Percentiles rank a stretch among this genome's conserved stretches.
These are phyloP conservation scores for Saccostrea echinata DNA, from an alignment of 1,140 invertebrate genomes.

Conservation along the genomic window DNA sequence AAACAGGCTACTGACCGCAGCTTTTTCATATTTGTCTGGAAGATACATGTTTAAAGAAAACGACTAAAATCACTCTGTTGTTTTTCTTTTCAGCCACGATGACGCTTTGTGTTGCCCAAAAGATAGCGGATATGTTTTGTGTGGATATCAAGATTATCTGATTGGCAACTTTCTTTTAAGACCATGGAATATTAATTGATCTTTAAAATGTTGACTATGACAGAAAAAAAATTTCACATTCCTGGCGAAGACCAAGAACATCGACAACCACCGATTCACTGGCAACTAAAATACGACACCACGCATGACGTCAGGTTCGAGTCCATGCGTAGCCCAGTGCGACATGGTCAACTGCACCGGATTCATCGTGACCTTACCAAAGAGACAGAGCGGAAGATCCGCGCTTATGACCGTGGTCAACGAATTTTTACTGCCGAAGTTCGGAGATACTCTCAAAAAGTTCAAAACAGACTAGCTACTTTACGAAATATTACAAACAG, in stretches of 20 bases:
- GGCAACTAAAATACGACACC: slow-evolving; percentile 39
- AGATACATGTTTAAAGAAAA: neutral
- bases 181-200: neutral
- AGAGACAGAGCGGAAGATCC: slow-evolving; percentile 14
- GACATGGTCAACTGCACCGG: slow-evolving; percentile 32
- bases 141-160: neutral
- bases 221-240: slow-evolving; percentile 21
- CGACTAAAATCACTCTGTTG: neutral
- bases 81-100: neutral
- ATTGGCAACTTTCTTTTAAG: neutral
- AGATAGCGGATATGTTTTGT: neutral
- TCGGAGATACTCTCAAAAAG: slow-evolving; percentile 14
- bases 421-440: slow-evolving; percentile 29
- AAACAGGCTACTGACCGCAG: neutral
- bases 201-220: neutral
- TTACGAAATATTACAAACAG: neutral
- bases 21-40: neutral
- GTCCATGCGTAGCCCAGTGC: slow-evolving; percentile 22
- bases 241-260: slow-evolving; percentile 32
- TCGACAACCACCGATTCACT: neutral
- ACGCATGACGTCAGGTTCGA: slow-evolving; percentile 43
- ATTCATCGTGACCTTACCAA: slow-evolving; percentile 15
- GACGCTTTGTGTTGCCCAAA: neutral
- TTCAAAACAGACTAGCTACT: slow-evolving; percentile 16
- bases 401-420: slow-evolving; percentile 38